A percentile compares a stretch with the other conserved stretches of the same genome.
Conservation (phyloP, 2,113 vertebrate genomes). For the Eolophus roseicapilla region DNA sequence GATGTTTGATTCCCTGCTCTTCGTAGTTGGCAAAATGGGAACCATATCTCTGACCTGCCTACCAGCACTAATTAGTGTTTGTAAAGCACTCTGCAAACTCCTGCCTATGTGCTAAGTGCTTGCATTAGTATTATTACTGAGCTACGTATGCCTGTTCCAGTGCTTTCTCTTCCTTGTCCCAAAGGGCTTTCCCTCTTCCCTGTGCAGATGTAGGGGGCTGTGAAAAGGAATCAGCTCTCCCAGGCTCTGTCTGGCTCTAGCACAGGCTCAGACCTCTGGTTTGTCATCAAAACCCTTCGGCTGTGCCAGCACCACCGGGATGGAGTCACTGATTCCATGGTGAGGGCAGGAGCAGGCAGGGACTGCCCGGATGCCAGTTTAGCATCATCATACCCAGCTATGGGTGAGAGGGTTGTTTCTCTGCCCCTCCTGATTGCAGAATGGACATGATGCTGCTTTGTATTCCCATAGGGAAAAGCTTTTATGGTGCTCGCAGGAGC, state of each 20-base stretch:
- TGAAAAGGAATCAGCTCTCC: not conserved
- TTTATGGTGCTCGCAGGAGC: not conserved
- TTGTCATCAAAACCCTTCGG: fast-evolving
- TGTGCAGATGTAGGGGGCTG: not conserved
- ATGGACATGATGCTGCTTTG: fast-evolving
- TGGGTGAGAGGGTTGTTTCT: not conserved
- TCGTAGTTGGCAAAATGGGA: constrained; percentile 29
- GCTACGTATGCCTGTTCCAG: constrained; percentile 55
- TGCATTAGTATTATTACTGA: constrained; percentile 54
- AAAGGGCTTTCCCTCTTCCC: constrained; percentile 39
- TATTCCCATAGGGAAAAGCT: not conserved
- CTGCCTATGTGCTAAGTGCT: constrained; percentile 46
- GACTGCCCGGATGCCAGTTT: not conserved
- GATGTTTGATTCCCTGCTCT: constrained; percentile 15
- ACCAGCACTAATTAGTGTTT: constrained; percentile 61
- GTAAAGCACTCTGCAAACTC: constrained; percentile 46
- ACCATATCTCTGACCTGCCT: not conserved
- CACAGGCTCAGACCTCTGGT: not conserved
- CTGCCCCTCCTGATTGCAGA: not conserved
- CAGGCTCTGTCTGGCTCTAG: not conserved
- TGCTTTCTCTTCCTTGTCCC: constrained; percentile 40
- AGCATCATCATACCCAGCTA: not conserved
- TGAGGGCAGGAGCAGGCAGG: not conserved
- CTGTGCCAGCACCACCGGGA: not conserved
- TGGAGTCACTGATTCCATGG: fast-evolving